phyloP scores from a whole-genome alignment of 2,113 vertebrate species.

The Zeus faber region DNA sequence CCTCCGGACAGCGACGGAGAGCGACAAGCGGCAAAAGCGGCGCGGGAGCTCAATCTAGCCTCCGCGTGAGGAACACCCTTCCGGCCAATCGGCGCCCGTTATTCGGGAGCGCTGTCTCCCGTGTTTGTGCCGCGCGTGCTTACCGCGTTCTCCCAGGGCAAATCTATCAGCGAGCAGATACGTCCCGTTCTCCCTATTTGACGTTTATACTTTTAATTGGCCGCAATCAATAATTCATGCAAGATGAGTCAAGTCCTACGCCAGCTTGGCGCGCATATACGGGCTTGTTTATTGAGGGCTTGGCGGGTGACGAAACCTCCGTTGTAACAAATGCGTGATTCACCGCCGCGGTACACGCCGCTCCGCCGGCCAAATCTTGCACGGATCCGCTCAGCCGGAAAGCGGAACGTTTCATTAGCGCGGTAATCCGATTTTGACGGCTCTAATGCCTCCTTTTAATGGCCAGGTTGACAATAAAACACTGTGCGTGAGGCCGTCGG shows the following conservation, averaged over 20 bases:
- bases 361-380: constrained; percentile 30
- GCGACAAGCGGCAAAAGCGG: no score
- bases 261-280: constrained; percentile 19
- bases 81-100: constrained; percentile 35
- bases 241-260: no score
- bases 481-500: no score
- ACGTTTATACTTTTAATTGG: constrained; percentile 50
- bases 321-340: constrained; percentile 17
- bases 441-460: constrained; percentile 25
- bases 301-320: constrained; percentile 29
- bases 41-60: no score
- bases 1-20: no score
- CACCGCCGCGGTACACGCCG: no score
- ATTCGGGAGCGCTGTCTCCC: constrained; percentile 39
- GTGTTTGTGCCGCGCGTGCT: no score
- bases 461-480: constrained; percentile 1
- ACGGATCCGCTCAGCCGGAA: constrained; percentile 24
- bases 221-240: constrained; percentile 35
- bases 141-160: constrained; percentile 46
- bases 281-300: constrained; percentile 37
- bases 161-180: constrained; percentile 54
- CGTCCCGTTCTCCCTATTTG: constrained; percentile 31
- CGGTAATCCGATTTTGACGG: constrained; percentile 18
- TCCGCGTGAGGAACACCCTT: no score
- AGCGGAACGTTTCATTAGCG: constrained; percentile 33